Conservation (phyloP, 2,797 vertebrate genomes). For the Channallabes apus region DNA sequence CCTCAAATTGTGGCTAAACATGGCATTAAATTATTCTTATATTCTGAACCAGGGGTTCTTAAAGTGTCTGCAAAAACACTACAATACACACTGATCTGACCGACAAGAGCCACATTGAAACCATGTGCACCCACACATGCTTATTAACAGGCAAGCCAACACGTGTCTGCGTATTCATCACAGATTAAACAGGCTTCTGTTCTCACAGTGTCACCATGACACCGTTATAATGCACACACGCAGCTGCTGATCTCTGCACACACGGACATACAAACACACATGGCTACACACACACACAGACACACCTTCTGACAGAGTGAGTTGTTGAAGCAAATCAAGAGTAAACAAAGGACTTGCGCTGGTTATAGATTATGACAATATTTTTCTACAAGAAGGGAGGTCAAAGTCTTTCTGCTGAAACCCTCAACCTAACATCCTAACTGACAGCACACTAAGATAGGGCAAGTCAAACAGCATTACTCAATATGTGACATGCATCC, state of each 20-base stretch:
- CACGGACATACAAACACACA: not conserved
- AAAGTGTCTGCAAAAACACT: not conserved
- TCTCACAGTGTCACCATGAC: constrained; percentile 34
- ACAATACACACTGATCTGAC: not conserved
- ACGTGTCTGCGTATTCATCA: constrained; percentile 11
- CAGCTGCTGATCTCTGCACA: not conserved
- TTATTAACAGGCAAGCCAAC: constrained; percentile 22
- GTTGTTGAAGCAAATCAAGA: constrained; percentile 21
- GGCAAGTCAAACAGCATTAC: not conserved
- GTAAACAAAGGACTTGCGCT: constrained; percentile 18
- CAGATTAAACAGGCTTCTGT: constrained; percentile 39
- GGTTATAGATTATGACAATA: constrained; percentile 14
- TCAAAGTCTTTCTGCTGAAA: constrained; percentile 20
- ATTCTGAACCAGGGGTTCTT: not conserved
- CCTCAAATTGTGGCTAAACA: not conserved
- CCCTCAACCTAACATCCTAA: not conserved
- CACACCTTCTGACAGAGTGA: constrained; percentile 2
- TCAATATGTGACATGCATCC: not conserved
- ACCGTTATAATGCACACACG: constrained; percentile 31
- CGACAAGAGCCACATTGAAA: constrained; percentile 7
- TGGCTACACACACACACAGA: constrained; percentile 2
- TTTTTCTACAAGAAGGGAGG: not conserved
- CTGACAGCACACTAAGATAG: not conserved
- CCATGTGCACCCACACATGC: not conserved
- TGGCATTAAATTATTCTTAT: not conserved